Evolutionary conservation across 2,113 vertebrate species (phyloP), one percentile per base, ranked within the genome.

Genomic region (Arvicanthis niloticus): DNA sequence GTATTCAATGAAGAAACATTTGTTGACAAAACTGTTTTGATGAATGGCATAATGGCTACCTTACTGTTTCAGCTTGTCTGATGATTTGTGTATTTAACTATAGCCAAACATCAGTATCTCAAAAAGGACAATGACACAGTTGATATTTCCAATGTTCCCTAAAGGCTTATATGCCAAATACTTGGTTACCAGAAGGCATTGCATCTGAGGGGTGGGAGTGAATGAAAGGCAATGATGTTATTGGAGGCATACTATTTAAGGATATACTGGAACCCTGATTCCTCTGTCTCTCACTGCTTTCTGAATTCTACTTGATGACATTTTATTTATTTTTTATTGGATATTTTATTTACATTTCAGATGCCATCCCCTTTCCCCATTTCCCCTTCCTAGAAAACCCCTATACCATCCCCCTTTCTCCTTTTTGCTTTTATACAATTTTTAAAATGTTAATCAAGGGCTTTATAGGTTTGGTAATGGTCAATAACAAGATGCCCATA

Each of bases 231-330:
- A 70, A 31, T 58, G 24, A 45, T 24, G 16, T n/a, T 2, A 93
- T 19, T 68, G 7, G 2, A 22, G 29, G 5, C 31, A 58, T 19
- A 6, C 4, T 56, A 29, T 80, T 60, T 56, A 72, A 89, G 16
- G 11, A 2, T 3, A 9, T 21, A 21, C 45, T 48, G 3, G 51
- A 34, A 48, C 3, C 0, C 10, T 17, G 34, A 11, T 0, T 12
- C 34, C 45, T 67, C 37, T 40, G 6, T 4, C 19, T 80, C 16
- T 88, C 16, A 24, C 3, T 78, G 37, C 19, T 70, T 56, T 29
- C n/a, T 78, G 73, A 8, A 9, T 40, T 68, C 16, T 21, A 70
- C 5, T 29, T 31, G 16, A 1, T 48, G 4, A 53, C 2, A 40
- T 0, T 17, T 42, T 42, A 45, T 45, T 45, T 5, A 45, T 45